Evolutionary conservation across 2,888 invertebrate genomes (phyloP).

Genomic region (Troides aeacus): DNA sequence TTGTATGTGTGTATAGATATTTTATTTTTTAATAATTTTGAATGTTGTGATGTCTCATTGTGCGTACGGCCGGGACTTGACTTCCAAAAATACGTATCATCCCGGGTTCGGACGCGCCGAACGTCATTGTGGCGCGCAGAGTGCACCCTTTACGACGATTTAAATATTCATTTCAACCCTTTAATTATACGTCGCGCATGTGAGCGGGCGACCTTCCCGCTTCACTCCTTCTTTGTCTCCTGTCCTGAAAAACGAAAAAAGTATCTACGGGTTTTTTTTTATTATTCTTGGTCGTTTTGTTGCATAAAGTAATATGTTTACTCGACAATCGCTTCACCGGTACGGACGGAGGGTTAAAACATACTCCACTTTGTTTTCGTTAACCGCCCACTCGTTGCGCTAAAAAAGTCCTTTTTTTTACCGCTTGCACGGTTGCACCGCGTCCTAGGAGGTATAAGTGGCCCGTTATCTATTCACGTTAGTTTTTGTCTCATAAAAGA

Average conservation of each 20-base stretch:
- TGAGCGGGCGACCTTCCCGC: conserved; percentile 64
- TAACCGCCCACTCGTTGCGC: conserved; percentile 25
- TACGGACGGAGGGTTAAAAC: conserved; percentile 31
- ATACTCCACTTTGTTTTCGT: conserved; percentile 31
- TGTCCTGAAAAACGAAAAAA: conserved; percentile 36
- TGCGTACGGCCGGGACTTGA: conserved; percentile 48
- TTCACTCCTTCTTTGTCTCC: conserved; percentile 52
- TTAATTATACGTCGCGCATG: conserved; percentile 76
- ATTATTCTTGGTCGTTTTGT: conserved; percentile 41
- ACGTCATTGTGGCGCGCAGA: conserved; percentile 68
- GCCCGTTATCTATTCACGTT: conserved; percentile 29
- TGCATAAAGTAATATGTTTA: conserved; percentile 41
- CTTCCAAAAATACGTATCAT: conserved; percentile 74
- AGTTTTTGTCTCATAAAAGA: conserved; percentile 25
- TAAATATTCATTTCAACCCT: conserved; percentile 78
- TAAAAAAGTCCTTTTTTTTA: conserved; percentile 18
- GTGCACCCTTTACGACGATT: conserved; percentile 67
- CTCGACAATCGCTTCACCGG: conserved; percentile 31
- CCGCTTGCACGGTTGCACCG: conserved; percentile 11
- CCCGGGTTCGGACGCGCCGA: conserved; percentile 69
- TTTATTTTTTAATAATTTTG: not conserved
- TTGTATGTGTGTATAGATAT: too few relatives aligned
- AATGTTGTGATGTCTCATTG: conserved; percentile 36
- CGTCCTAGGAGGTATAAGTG: conserved; percentile 26
- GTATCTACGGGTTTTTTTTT: not conserved